Evolutionary conservation across 2,113 vertebrate species (phyloP), one percentile per base, ranked within the genome.

Genomic region (Trogon melanurus): DNA sequence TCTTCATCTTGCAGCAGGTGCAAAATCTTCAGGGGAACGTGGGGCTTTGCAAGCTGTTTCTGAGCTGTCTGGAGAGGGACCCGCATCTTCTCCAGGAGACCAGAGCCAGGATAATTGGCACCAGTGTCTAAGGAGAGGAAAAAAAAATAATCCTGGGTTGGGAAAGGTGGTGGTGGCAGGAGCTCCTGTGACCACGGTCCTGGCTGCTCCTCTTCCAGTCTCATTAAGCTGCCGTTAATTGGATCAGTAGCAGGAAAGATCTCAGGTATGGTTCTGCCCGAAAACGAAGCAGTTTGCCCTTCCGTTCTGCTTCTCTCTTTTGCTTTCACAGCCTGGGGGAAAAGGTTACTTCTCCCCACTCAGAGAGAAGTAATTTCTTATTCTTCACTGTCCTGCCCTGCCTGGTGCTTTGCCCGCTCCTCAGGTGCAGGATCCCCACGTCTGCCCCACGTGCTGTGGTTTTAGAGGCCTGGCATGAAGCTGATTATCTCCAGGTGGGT

Each of bases 1-100:
- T 96, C 84, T 84, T 90, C 85, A 69, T 94, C 82, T 83, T 94
- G 87, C 85, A 92, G 92, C 87, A 95, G 88, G 85, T 96, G 89
- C 83, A 71, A 16, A 94, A 82, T 87, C 61, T 91, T 81, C 26
- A 21, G 88, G 73, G 65, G 88, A 48, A 36, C 1, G 47, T 30
- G 66, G 51, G 71, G 71, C 89, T 93, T 85, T 30, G 67, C 58
- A 61, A 58, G 89, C 25, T 5, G 30, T 67, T 92, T 41, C 45
- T 34, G 84, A 82, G 89, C 83, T 58, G 58, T 38, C 26, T 79
- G 82, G 26, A 6, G 51, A 85, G 74, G 66, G 41, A 57, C 36
- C 44, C 3, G 1, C 18, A 4, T 50, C 38, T 64, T 74, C 69
- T 51, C 51, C 0, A 1, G 15, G 23, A 50, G 54, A 27, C 50